A percentile compares a stretch with the other conserved stretches of the same genome.
Evolutionary conservation across 2,888 invertebrate genomes (phyloP).

Genomic region (Mythimna lalbum): DNA sequence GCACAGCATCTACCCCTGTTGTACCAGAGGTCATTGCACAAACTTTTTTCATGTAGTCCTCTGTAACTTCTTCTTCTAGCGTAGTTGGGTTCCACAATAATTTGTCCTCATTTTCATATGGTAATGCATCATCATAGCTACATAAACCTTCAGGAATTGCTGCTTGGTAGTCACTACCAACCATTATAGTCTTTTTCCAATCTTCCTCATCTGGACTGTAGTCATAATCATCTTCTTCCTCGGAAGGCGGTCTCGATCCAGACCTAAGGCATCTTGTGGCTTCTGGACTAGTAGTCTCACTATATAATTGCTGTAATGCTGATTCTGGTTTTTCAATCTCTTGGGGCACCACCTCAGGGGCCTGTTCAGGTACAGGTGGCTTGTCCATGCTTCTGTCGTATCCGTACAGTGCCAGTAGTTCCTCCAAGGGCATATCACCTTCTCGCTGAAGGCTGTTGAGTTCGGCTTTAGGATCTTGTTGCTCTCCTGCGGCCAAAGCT

Average conservation of each 20-base stretch:
- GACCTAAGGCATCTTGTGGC: constrained; percentile 88
- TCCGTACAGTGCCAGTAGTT: constrained; percentile 97
- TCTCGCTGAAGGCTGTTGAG: constrained; percentile 97
- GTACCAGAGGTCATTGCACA: constrained; percentile 85
- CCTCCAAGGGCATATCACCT: constrained; percentile 99
- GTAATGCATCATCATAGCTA: constrained; percentile 97
- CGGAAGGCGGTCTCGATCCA: constrained; percentile 94
- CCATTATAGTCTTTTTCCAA: constrained; percentile 98
- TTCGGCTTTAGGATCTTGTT: constrained; percentile 96
- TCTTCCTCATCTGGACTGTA: constrained; percentile 96
- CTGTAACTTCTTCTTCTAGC: constrained; percentile 93
- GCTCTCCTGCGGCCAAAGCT: constrained; percentile 96
- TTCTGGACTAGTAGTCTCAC: constrained; percentile 83
- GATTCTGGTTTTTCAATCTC: constrained; percentile 86
- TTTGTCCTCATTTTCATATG: constrained; percentile 98
- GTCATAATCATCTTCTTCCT: constrained; percentile 95
- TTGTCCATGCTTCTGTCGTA: constrained; percentile 90
- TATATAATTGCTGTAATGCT: constrained; percentile 86
- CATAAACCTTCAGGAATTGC: constrained; percentile 97
- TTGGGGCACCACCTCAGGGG: constrained; percentile 80
- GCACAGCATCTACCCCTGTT: constrained; percentile 90
- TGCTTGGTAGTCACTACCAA: constrained; percentile 98
- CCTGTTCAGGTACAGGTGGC: constrained; percentile 74
- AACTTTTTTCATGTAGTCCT: constrained; percentile 94
- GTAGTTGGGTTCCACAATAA: constrained; percentile 97